A percentile compares a stretch with the other conserved stretches of the same genome.
Conservation (phyloP, 1,140 invertebrate genomes). For the Tyrophagus putrescentiae region DNA sequence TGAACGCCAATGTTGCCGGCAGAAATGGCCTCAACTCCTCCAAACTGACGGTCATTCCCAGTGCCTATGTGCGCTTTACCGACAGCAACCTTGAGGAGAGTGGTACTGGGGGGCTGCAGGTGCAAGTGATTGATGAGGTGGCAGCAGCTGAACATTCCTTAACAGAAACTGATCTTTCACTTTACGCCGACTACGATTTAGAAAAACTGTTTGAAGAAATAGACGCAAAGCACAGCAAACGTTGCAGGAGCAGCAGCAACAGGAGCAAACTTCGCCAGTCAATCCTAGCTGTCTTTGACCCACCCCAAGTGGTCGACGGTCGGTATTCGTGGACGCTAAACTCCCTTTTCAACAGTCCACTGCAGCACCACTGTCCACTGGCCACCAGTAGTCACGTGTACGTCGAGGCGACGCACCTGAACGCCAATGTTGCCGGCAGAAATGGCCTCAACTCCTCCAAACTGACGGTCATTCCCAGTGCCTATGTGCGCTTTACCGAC, state of each 20-base stretch:
- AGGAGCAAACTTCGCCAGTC: constrained; percentile 69
- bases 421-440: too few species aligned
- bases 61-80: not conserved
- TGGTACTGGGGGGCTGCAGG: too few species aligned
- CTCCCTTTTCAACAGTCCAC: constrained; percentile 64
- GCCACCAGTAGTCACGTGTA: constrained; percentile 59
- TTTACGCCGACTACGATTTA: constrained; percentile 24
- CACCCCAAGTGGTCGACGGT: constrained; percentile 29
- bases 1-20: constrained; percentile 32
- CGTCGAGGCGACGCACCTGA: constrained; percentile 53
- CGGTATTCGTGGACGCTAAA: constrained; percentile 56
- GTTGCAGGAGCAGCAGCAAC: too few species aligned
- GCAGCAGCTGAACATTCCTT: too few species aligned
- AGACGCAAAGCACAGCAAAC: not conserved
- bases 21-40: too few species aligned
- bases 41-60: constrained; percentile 15
- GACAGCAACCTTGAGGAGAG: too few species aligned
- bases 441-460: constrained; percentile 17
- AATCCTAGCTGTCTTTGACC: constrained; percentile 70
- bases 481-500: not conserved
- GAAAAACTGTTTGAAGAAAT: constrained; percentile 5
- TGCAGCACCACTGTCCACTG: constrained; percentile 60
- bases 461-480: constrained; percentile 15
- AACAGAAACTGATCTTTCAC: not conserved
- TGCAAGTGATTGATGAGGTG: too few species aligned